Percentiles rank a stretch among this genome's conserved stretches.
Evolutionary conservation across 2,888 invertebrate species (phyloP).

Genomic region (Ptychoptera contaminata): DNA sequence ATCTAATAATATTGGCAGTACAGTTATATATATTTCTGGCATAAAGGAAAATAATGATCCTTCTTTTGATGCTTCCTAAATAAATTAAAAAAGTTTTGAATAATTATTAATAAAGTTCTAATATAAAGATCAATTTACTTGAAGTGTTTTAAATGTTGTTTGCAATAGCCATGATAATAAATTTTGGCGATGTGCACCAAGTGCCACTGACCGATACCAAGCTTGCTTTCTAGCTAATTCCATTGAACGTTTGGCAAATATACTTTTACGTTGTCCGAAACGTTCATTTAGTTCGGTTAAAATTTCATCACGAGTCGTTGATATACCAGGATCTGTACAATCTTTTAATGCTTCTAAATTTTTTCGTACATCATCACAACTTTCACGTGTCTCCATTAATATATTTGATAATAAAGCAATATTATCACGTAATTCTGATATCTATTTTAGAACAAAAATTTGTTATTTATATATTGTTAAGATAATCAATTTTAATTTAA

Average conservation of each 20-base stretch:
- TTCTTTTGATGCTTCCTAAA: constrained; percentile 37
- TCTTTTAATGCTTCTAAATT: constrained; percentile 21
- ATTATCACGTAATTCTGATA: constrained; percentile 27
- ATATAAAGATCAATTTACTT: constrained; percentile 14
- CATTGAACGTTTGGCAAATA: constrained; percentile 33
- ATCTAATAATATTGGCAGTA: constrained; percentile 28
- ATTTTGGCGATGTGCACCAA: constrained; percentile 37
- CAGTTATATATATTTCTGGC: constrained; percentile 51
- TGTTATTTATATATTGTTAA: neutral
- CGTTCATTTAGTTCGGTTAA: constrained; percentile 22
- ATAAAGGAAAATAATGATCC: constrained; percentile 46
- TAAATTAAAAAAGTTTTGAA: constrained; percentile 21
- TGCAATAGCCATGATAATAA: constrained; percentile 38
- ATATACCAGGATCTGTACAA: constrained; percentile 21
- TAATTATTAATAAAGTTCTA: neutral
- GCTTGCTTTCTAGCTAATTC: constrained; percentile 47
- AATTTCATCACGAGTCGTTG: constrained; percentile 21
- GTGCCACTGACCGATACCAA: constrained; percentile 45
- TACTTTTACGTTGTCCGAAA: constrained; percentile 26
- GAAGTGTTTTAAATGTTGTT: constrained; percentile 32
- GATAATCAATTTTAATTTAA: neutral
- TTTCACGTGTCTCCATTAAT: constrained; percentile 25
- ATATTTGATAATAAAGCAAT: constrained; percentile 27
- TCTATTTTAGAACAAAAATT: constrained; percentile 11
- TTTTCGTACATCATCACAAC: constrained; percentile 24